Base-by-base conservation (phyloP, 2,888 invertebrate species). In the Stenoptilia bipunctidactyla region DNA sequence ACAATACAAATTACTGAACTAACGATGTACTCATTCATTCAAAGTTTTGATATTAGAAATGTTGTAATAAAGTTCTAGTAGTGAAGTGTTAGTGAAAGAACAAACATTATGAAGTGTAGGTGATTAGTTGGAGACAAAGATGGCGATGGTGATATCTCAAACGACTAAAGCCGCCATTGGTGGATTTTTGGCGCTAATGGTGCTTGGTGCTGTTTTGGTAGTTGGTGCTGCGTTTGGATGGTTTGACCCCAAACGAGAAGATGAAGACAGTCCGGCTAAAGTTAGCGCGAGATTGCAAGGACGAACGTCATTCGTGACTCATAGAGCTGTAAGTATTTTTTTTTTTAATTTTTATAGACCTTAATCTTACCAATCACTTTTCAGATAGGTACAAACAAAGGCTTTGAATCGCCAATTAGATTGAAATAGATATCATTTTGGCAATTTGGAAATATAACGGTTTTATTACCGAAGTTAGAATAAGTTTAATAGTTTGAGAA, bases 101-200 rank as follows among this genome's bases (percentile, higher is more conserved):
- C 30, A 12, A n/a, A 43, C 47, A 64, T 49, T 55, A 73, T 70
- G 71, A 50, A 47, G 40, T 43, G 50, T 42, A 66, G 61, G 60
- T 73, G 76, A 75, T 69, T 61, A 61, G 61, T 65, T 60, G 47
- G 77, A 70, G 51, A 20, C 20, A 20, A 20, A 20, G 20, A 83
- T 83, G 83, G 83, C 83, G 55, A 83, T 83, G 82, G 83, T 82
- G 45, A 79, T 83, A 68, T 83, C 83, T 40, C 80, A 79, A 45
- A 73, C 83, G 47, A 83, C 83, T 39, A 83, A 83, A 56, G 82
- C 75, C 41, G 82, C 79, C 38, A 82, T 83, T 42, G 82, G 72
- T 40, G 82, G 79, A 6, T 73, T 82, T 48, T 49, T 83, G 38
- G 82, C 77, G 8, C 55, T 83, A 52, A 83, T 83, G 82, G 71